Base-by-base conservation (phyloP, 2,888 invertebrate species). In the Corbicula japonica region DNA sequence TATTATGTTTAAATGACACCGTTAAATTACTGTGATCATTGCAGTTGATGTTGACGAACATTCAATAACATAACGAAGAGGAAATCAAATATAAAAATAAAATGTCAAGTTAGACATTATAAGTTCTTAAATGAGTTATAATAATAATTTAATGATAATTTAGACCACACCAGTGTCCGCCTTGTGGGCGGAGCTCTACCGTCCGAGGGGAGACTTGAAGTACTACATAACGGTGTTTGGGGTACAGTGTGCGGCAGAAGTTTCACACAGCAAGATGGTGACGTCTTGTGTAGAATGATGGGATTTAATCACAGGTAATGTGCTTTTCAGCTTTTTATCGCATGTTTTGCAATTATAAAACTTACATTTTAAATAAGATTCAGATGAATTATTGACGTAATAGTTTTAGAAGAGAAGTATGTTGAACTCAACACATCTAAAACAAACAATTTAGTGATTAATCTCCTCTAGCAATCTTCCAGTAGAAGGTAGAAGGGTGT, bases 141-240 rank as follows among this genome's bases (percentile, higher is more conserved):
- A n/a, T n/a, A n/a, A n/a, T n/a, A n/a, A n/a, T n/a, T n/a, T n/a
- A n/a, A n/a, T n/a, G n/a, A n/a, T 28, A 30, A 18, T 18, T 52
- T 32, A 84, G 81, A 63, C 0, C 74, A 77, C 41, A 80, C 82
- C 1, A 56, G 74, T n/a, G 78, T 82, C 0, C 73, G 86, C 23
- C 76, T 86, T 18, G 80, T 79, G n/a, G 80, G 73, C 41, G 86
- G 86, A n/a, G 50, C 26, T 0, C 52, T 71, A n/a, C 76, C 86
- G 0, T 82, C 85, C 10, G 74, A 83, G 60, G 86, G 86, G 10
- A 75, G 82, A 0, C 72, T 86, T 6, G 85, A 86, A 60, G 79
- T 86, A 0, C 66, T 71, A 15, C 77, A 80, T 30, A 79, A 80
- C 48, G 78, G 80, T 28, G 72, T 83, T 4, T 86, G 86, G 86